Evolutionary conservation across 2,797 vertebrate species (phyloP).

Genomic region (Leucoraja ocellata): DNA sequence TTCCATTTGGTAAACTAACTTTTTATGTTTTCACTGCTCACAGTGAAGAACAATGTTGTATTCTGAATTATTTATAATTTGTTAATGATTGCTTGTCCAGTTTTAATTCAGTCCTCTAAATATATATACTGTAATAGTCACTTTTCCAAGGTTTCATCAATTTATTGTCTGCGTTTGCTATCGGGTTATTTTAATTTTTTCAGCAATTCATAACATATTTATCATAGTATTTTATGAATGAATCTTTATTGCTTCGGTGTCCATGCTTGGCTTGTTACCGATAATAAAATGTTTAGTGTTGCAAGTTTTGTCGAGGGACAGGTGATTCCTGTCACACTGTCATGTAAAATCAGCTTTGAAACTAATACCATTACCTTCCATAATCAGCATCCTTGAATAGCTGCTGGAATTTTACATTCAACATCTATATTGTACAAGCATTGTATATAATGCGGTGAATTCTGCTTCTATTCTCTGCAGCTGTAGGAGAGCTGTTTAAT

Average conservation of each 20-base stretch:
- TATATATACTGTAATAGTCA: not conserved
- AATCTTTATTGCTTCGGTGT: not conserved
- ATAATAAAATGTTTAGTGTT: slow-evolving; percentile 11
- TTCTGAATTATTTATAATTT: not conserved
- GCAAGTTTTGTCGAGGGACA: slow-evolving; percentile 49
- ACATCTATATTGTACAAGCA: slow-evolving; percentile 62
- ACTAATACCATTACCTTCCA: slow-evolving; percentile 56
- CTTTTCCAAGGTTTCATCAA: not conserved
- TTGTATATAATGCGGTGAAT: slow-evolving; percentile 55
- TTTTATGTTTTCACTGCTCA: slow-evolving; percentile 1
- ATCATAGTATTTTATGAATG: slow-evolving; percentile 15
- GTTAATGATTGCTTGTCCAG: slow-evolving; percentile 24
- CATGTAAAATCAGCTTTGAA: slow-evolving; percentile 68
- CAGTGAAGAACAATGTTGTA: slow-evolving; percentile 12
- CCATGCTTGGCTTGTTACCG: not conserved
- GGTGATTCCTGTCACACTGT: slow-evolving; percentile 61
- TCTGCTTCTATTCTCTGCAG: slow-evolving; percentile 46
- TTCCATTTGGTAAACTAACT: slow-evolving; percentile 12
- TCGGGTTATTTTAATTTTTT: slow-evolving; percentile 11
- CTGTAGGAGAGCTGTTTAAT: slow-evolving; percentile 49
- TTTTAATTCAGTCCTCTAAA: not conserved
- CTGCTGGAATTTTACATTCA: slow-evolving; percentile 58
- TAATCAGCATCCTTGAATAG: slow-evolving; percentile 64
- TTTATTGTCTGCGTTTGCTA: not conserved
- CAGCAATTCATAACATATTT: slow-evolving; percentile 14